Conservation (phyloP, 2,797 vertebrate genomes). For the Mormyrops boulengeri region DNA sequence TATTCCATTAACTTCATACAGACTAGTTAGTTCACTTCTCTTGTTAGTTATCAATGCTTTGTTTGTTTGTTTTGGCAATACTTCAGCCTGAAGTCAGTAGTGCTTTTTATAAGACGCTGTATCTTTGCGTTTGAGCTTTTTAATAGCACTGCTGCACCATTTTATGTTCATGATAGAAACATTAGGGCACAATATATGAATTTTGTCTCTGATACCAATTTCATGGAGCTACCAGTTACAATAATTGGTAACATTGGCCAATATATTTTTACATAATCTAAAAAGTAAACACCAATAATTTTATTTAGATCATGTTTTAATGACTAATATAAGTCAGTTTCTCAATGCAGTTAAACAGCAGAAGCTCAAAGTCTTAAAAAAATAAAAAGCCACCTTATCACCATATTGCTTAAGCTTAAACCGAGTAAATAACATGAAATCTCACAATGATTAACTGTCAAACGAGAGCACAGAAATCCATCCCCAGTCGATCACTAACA, state of each 20-base stretch:
- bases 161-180: neutral
- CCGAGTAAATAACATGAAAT: neutral
- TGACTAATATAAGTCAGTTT: neutral
- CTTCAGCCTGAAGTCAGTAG: neutral
- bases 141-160: neutral
- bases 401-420: neutral
- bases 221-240: neutral
- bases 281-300: neutral
- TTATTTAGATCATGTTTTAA: neutral
- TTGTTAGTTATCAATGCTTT: neutral
- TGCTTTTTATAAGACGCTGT: neutral
- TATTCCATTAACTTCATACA: neutral
- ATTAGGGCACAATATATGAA: neutral
- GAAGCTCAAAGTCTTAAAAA: neutral
- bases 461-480: neutral
- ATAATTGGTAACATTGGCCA: neutral
- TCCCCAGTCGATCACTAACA: neutral
- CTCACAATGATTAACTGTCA: neutral
- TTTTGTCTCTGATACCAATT: neutral
- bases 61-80: neutral
- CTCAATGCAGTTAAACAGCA: neutral
- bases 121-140: neutral
- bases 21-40: neutral
- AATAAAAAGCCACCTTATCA: neutral
- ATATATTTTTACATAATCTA: neutral